Conservation (phyloP, 1,140 invertebrate species). For the Apocrypta bakeri region DNA sequence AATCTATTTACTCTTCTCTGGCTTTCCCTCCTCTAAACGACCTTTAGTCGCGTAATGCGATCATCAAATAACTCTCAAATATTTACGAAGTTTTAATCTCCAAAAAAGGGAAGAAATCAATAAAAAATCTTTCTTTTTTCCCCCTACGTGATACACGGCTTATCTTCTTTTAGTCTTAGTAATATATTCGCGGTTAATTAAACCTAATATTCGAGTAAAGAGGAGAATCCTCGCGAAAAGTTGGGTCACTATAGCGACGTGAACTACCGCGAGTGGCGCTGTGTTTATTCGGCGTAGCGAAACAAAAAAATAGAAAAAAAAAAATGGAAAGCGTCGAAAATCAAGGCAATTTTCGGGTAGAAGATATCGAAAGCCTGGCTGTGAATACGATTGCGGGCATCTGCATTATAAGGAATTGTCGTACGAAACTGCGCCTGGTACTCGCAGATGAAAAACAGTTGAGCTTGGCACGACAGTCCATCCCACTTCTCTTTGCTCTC, state of each 20-base stretch:
- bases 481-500: slow-evolving; percentile 27
- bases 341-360: neutral
- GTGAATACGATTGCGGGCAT: neutral
- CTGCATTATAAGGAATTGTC: slow-evolving; percentile 48
- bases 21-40: neutral
- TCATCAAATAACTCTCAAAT: neutral
- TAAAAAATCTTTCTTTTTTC: too few species aligned
- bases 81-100: neutral
- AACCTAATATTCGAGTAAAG: neutral
- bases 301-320: too few species aligned
- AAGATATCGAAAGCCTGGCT: slow-evolving; percentile 17
- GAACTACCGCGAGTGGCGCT: neutral
- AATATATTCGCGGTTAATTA: neutral
- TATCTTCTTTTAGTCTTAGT: too few species aligned
- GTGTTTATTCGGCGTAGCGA: too few species aligned
- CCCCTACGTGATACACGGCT: too few species aligned
- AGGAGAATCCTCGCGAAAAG: neutral
- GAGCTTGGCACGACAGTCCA: slow-evolving; percentile 64
- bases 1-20: neutral
- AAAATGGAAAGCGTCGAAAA: neutral
- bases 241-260: neutral
- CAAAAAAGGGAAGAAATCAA: neutral
- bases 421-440: slow-evolving; percentile 64
- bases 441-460: slow-evolving; percentile 66
- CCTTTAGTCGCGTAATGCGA: neutral